These are phyloP conservation scores for Ischnura elegans DNA, from an alignment of 2,888 invertebrate species.

Conservation along the genomic window DNA sequence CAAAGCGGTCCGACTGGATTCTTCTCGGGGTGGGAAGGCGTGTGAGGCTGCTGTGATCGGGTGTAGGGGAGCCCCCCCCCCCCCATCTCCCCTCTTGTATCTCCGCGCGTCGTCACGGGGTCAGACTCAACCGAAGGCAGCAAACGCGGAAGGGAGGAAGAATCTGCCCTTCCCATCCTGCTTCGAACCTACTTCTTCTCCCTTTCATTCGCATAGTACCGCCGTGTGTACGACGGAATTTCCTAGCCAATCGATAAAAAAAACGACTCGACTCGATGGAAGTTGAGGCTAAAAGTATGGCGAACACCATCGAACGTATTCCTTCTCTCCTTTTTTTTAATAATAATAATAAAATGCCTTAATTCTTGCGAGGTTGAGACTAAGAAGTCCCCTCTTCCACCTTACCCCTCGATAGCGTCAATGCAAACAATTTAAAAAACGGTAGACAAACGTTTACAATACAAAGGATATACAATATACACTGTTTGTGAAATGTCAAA, in stretches of 20 bases:
- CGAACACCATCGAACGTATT: too few relatives aligned
- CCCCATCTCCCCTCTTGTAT: neutral
- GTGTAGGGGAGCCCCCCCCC: neutral
- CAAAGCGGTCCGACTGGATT: conserved; percentile 23
- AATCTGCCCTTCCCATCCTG: neutral
- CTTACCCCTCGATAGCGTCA: too few relatives aligned
- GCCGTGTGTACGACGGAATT: neutral
- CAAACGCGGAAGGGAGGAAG: conserved; percentile 8
- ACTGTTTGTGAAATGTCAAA: too few relatives aligned
- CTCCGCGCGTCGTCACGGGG: neutral
- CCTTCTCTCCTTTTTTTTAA: too few relatives aligned
- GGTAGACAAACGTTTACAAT: too few relatives aligned
- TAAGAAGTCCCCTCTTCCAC: too few relatives aligned
- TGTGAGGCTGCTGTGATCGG: neutral
- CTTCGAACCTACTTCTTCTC: neutral
- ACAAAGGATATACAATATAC: too few relatives aligned
- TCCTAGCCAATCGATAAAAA: neutral
- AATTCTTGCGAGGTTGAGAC: too few relatives aligned
- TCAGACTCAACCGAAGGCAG: neutral
- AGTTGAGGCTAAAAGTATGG: too few relatives aligned
- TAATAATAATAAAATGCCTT: too few relatives aligned
- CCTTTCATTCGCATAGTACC: neutral
- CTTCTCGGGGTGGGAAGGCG: neutral
- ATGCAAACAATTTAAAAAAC: too few relatives aligned
- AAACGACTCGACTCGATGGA: too few relatives aligned